Percentiles rank a stretch among this genome's conserved stretches.
Evolutionary conservation across 2,113 vertebrate species (phyloP).

Genomic region (Hippolais icterina): DNA sequence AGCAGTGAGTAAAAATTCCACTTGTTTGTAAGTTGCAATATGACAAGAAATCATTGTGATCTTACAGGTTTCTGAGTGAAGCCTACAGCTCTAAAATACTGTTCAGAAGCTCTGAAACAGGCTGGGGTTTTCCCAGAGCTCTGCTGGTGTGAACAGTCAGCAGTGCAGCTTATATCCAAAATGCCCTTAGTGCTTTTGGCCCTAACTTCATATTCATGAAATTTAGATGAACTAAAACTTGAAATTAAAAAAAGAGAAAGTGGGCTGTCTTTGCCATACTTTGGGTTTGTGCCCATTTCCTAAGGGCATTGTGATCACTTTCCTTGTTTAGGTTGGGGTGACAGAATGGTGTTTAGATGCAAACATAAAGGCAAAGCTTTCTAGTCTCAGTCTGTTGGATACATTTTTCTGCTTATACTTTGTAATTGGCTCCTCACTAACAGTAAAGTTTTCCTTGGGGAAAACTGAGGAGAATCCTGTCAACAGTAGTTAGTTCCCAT

Average conservation of each 20-base stretch:
- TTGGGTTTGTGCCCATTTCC: background rate
- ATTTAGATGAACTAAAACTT: background rate
- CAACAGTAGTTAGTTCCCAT: background rate
- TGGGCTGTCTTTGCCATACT: background rate
- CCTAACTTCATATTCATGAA: background rate
- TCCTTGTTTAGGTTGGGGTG: background rate
- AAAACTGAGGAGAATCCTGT: background rate
- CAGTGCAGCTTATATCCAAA: background rate
- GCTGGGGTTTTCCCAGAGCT: background rate
- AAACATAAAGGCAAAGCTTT: background rate
- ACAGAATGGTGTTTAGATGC: background rate
- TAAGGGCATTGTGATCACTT: background rate
- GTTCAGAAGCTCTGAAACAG: background rate
- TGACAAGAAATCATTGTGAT: background rate
- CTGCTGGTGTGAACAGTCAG: background rate
- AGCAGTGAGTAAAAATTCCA: background rate
- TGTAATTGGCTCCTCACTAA: background rate
- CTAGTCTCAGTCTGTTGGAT: background rate
- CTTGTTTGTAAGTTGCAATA: background rate
- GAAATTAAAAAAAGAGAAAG: background rate
- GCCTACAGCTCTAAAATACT: background rate
- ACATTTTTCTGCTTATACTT: background rate
- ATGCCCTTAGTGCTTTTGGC: background rate
- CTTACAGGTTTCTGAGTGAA: background rate
- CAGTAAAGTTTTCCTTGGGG: background rate